phyloP scores from a whole-genome alignment of 37 sponge, comb jelly and placozoan genomes.

The Diacarnus erythraeanus region DNA sequence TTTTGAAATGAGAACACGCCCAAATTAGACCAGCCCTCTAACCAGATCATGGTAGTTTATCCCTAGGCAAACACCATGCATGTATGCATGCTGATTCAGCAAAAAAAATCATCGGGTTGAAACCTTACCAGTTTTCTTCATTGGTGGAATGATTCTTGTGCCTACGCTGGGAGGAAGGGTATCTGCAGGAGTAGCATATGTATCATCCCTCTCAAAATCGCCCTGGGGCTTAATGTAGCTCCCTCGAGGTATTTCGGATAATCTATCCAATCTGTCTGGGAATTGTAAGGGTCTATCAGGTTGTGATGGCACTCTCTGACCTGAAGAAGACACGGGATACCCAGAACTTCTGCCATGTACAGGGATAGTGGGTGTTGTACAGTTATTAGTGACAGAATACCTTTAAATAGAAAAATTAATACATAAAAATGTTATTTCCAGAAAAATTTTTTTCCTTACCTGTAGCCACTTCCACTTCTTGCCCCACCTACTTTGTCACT shows the following conservation, averaged over 20 bases:
- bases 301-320: constrained; percentile 13
- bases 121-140: constrained; percentile 18
- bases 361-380: neutral
- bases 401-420: neutral
- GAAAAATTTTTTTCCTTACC: neutral
- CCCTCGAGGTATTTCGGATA: no score
- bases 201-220: constrained; percentile 15
- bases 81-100: no score
- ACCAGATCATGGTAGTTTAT: no score
- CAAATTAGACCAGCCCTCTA: no score
- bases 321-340: neutral
- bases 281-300: constrained; percentile 6
- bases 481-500: neutral
- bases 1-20: no score
- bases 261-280: neutral
- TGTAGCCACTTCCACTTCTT: neutral
- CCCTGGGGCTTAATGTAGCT: neutral
- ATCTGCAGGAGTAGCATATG: constrained; percentile 53
- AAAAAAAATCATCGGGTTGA: no score
- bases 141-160: constrained; percentile 18
- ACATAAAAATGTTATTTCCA: neutral
- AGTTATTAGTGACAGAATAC: neutral
- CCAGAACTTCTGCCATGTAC: neutral
- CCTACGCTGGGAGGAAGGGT: constrained; percentile 29
- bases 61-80: no score